Base-by-base conservation (phyloP, 2,797 vertebrate species). In the Phalanger gymnotis region DNA sequence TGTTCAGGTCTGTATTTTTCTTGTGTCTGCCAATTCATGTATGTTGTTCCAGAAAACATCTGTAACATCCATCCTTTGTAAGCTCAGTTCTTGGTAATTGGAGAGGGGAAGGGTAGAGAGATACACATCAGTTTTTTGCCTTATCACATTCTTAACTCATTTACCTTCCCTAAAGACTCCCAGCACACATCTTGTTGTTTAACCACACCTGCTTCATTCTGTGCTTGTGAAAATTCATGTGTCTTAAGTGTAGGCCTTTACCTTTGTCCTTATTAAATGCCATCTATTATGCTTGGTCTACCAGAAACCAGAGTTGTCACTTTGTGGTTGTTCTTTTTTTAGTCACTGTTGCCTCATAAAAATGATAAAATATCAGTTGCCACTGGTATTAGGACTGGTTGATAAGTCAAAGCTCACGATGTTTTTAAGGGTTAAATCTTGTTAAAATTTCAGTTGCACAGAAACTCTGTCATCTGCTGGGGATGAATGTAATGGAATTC, bases 401-500 rank as follows among this genome's bases (percentile, higher is more conserved):
- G 25, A 3, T 55, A 57, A 66, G 57, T 19, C 87, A 66, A 47
- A 54, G 25, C 27, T 28, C 4, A 9, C 90, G 40, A 57, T 90
- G 53, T 89, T 96, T 16, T 47, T 89, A 91, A 54, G 11, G 1
- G 27, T 92, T 19, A n/a, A 0, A 91, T 61, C 0, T 94, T 93
- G 0, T 47, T 97, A 92, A 53, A 7, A 28, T 90, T 96, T 47
- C 97, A 99, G 99, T 99, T 0, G 99, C 99, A 95, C 99, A 99
- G 99, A 99, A 99, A 93, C 99, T 99, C 95, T 99, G 99, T 98
- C 99, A 99, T 91, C 98, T 99, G 22, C 98, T 99, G 95, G 99
- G 99, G n/a, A 99, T 99, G 98, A 99, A 99, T 0, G 99, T 99
- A 56, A 99, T 99, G 99, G 99, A 99, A 96, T 99, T 99, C 94